Evolutionary conservation across 2,113 vertebrate species (phyloP).

Genomic region (Malurus melanocephalus): DNA sequence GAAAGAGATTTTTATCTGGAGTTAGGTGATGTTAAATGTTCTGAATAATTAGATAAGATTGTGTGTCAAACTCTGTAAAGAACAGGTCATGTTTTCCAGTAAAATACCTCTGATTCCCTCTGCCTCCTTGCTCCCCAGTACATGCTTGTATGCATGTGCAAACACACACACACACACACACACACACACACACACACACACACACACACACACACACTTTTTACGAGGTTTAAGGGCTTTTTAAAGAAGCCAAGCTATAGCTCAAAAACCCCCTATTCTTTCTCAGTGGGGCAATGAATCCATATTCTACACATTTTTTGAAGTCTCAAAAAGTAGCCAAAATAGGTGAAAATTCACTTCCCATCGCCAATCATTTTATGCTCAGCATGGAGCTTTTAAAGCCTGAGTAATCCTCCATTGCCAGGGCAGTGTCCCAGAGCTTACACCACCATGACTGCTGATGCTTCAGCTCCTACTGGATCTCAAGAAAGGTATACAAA

Average conservation of each 20-base stretch:
- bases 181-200: not conserved
- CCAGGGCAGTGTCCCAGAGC: not conserved
- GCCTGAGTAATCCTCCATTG: not conserved
- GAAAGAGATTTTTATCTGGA: slow-evolving; percentile 36
- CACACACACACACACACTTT: not conserved
- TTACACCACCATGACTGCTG: not conserved
- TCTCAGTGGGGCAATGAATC: not conserved
- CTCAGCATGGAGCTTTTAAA: not conserved
- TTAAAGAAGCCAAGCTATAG: not conserved
- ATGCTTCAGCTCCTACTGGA: not conserved
- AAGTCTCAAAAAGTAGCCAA: slow-evolving; percentile 3
- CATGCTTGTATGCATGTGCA: not conserved
- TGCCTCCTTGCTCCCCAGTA: not conserved
- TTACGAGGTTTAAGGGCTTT: not conserved
- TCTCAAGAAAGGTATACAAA: not conserved
- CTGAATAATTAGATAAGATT: slow-evolving; percentile 30
- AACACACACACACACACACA: not conserved
- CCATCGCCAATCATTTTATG: not conserved
- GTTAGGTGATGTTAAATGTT: slow-evolving; percentile 37
- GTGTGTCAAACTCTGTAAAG: not conserved
- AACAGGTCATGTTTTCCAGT: not conserved
- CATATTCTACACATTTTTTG: not conserved
- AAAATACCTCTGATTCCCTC: not conserved
- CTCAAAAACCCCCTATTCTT: not conserved
- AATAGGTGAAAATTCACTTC: slow-evolving; percentile 21